These are phyloP conservation scores for Seriola rivoliana DNA, from an alignment of 2,113 vertebrate genomes.

Conservation along the genomic window DNA sequence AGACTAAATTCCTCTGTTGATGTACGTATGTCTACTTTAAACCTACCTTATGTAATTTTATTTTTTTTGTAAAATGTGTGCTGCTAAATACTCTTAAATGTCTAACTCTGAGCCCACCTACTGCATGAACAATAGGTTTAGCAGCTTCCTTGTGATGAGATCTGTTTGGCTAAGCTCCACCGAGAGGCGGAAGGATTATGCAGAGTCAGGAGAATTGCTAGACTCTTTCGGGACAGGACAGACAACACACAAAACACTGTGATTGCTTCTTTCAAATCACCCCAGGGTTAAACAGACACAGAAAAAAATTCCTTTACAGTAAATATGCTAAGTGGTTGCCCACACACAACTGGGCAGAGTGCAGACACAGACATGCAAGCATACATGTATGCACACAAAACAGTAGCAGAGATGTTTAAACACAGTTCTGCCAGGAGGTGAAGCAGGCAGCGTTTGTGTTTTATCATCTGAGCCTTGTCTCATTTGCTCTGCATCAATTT, in stretches of 20 bases:
- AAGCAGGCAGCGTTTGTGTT: not conserved
- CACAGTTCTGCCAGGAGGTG: constrained; percentile 23
- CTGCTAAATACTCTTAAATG: not conserved
- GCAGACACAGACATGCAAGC: not conserved
- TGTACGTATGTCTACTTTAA: constrained; percentile 4
- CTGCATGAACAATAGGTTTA: constrained; percentile 44
- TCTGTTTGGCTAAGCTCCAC: constrained; percentile 61
- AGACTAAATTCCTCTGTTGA: not conserved
- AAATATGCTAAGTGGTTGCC: constrained; percentile 37
- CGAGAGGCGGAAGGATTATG: constrained; percentile 49
- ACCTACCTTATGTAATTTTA: not conserved
- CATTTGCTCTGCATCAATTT: constrained; percentile 25
- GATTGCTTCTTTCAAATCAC: constrained; percentile 28
- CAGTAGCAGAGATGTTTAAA: constrained; percentile 11
- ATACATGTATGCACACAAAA: constrained; percentile 12
- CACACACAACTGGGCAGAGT: constrained; percentile 19
- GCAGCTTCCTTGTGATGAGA: constrained; percentile 51
- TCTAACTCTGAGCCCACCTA: constrained; percentile 10
- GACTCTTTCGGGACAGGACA: constrained; percentile 43
- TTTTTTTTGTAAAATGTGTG: not conserved
- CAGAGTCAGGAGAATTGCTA: constrained; percentile 62
- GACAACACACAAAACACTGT: constrained; percentile 33
- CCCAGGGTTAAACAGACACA: constrained; percentile 44
- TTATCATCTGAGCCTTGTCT: constrained; percentile 21
- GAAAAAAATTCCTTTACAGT: constrained; percentile 30